Evolutionary conservation across 2,888 invertebrate species (phyloP).

Genomic region (Scaptomyza parva): DNA sequence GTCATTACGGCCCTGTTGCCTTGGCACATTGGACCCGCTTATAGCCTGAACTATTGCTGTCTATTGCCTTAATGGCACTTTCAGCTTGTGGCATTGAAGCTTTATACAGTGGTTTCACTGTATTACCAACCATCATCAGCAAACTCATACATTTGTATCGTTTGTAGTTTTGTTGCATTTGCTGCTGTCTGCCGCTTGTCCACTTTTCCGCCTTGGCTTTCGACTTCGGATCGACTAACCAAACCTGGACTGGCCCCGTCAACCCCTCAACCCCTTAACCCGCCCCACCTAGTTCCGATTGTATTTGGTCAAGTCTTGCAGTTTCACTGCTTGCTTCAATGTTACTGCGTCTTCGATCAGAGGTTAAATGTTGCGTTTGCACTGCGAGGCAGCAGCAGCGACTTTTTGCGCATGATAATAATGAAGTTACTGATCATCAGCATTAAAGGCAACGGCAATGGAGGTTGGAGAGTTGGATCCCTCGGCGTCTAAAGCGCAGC

Average conservation of each 20-base stretch:
- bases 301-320: slow-evolving; percentile 58
- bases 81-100: slow-evolving; percentile 5
- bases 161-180: slow-evolving; percentile 28
- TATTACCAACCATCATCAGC: slow-evolving; percentile 20
- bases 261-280: background rate
- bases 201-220: slow-evolving; percentile 29
- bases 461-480: slow-evolving; percentile 2
- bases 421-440: slow-evolving; percentile 57
- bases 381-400: slow-evolving; percentile 29
- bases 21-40: background rate
- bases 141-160: slow-evolving; percentile 12
- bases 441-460: slow-evolving; percentile 2
- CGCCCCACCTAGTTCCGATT: slow-evolving; percentile 22
- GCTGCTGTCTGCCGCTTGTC: slow-evolving; percentile 19
- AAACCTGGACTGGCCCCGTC: slow-evolving; percentile 17
- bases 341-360: slow-evolving; percentile 61
- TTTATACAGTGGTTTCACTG: slow-evolving; percentile 34
- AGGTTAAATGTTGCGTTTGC: slow-evolving; percentile 72
- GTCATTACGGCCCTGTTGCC: background rate
- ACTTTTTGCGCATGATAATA: slow-evolving; percentile 30
- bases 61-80: background rate
- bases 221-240: slow-evolving; percentile 12
- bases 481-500: slow-evolving; percentile 51
- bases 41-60: background rate
- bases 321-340: slow-evolving; percentile 40